Evolutionary conservation across 2,888 invertebrate species (phyloP), one percentile per base, ranked within the genome.

Genomic region (Prionchulus punctatus): DNA sequence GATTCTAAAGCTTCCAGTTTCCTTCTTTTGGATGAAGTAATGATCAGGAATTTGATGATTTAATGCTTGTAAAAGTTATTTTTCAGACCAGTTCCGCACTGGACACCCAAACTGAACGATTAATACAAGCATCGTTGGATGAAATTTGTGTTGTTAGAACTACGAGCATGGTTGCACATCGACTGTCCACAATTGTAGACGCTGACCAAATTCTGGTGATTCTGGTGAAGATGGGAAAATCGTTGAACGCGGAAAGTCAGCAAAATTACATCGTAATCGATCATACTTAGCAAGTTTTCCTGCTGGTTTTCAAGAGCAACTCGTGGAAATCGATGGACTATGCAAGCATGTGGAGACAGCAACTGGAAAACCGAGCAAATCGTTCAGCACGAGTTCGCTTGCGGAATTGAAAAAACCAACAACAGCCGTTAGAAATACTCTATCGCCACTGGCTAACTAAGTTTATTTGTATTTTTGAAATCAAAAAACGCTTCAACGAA

Each of bases 151-250:
- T 80, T 0, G 86, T 89, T 71, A 80, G 87, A 56, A 94, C 94
- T 0, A 91, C 91, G 0, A 79, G 96, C 7, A 86, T 94, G 55
- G 86, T 96, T 36, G 94, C 96, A 0, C 94, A 96, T 75, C 80
- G 76, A 12, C 65, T 96, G 50, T 92, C 92, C 0, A 96, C 94
- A 0, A 82, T 96, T 58, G 87, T 91, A 62, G 85, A 92, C 71
- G 90, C 91, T 0, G 86, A 94, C 75, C 85, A 89, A 73, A 96
- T 96, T 66, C 75, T 94, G 3, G 94, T 96, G 1, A 73, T 96
- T 42, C n/a, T n/a, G n/a, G n/a, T 42, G 82, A 84, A 68, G 87
- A 92, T 1, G 94, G 96, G 1, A 81, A 82, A 71, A 88, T 96
- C 61, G 81, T 85, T 1, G 94, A 96, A 73, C 79, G 87, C 60